Percentiles rank a stretch among this genome's conserved stretches.
Conservation (phyloP, 2,797 vertebrate species). For the Pangasius macronema region DNA sequence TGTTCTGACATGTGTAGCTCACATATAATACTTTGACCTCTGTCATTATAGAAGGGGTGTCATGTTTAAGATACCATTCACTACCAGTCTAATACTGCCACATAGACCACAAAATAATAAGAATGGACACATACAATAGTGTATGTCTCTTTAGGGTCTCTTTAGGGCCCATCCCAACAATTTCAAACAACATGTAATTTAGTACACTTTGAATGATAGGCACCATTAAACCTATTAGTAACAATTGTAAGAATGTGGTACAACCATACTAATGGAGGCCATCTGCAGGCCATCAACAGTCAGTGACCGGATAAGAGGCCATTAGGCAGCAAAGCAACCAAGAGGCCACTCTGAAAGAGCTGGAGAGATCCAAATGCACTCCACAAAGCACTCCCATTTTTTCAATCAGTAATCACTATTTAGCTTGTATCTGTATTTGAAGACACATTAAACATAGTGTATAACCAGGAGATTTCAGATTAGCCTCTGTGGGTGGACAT, state of each 20-base stretch:
- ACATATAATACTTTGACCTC: neutral
- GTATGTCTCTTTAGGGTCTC: neutral
- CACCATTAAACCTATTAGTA: neutral
- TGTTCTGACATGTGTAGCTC: neutral
- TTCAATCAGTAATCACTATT: neutral
- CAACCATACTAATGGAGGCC: neutral
- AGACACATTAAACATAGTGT: neutral
- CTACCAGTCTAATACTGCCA: neutral
- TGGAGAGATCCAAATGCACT: slow-evolving; percentile 1
- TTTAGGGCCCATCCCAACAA: neutral
- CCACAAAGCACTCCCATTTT: neutral
- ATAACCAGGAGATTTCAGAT: neutral
- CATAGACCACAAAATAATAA: neutral
- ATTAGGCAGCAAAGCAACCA: slow-evolving; percentile 2
- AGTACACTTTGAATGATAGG: neutral
- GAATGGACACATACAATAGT: neutral
- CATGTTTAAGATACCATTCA: neutral
- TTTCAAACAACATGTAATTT: neutral
- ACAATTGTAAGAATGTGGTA: neutral
- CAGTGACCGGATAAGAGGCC: neutral
- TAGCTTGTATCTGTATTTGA: neutral
- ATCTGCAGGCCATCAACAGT: neutral
- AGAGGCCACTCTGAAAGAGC: neutral
- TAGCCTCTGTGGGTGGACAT: neutral
- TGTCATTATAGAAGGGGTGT: neutral